Conservation (phyloP, 2,113 vertebrate genomes). For the Anguilla japonica region DNA sequence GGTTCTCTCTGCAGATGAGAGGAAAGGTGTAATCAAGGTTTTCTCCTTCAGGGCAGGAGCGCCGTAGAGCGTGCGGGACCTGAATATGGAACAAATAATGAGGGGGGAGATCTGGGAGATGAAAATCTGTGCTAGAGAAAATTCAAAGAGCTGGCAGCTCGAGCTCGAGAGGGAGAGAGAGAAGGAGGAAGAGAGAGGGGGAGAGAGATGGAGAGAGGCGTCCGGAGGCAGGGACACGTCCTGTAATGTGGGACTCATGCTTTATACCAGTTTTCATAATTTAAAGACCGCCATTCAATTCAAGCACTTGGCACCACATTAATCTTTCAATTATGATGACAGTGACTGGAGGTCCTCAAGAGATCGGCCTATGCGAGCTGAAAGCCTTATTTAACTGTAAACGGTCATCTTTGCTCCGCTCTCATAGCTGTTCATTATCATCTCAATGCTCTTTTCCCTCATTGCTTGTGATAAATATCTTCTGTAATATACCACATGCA, state of each 20-base stretch:
- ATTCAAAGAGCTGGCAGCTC: background rate
- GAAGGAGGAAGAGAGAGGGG: too few species aligned
- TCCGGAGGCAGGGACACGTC: too few species aligned
- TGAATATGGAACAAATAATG: background rate
- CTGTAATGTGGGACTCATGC: background rate
- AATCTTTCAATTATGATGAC: background rate
- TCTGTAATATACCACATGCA: background rate
- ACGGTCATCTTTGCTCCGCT: background rate
- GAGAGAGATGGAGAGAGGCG: too few species aligned
- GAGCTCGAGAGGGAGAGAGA: background rate
- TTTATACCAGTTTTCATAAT: background rate
- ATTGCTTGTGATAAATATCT: background rate
- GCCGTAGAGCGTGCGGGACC: background rate
- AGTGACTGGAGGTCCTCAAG: background rate
- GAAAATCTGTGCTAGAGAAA: background rate
- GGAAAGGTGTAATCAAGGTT: conserved; percentile 26
- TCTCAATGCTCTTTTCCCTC: background rate
- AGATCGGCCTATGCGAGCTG: background rate
- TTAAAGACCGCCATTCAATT: background rate
- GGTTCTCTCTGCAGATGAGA: conserved; percentile 4
- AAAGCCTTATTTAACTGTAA: background rate
- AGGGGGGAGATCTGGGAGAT: conserved; percentile 13
- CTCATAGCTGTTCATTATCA: background rate
- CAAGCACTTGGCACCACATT: background rate
- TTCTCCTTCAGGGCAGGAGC: background rate